Base-by-base conservation (phyloP, 92 coral and sea anemone species). In the Zoanthus sansibaricus region DNA sequence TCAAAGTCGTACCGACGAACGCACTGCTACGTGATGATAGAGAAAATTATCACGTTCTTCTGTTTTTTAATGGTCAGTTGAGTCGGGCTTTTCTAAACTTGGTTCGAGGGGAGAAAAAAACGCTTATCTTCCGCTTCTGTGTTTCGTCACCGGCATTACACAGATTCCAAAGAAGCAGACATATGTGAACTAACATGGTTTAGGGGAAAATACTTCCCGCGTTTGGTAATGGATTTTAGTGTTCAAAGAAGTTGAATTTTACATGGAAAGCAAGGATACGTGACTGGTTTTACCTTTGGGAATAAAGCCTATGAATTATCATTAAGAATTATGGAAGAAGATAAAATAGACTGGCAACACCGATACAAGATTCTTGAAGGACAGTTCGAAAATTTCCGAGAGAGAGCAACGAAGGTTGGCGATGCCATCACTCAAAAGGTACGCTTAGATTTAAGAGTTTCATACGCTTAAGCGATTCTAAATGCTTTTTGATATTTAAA, bases 401-500 rank as follows among this genome's bases (percentile, higher is more conserved):
- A 92, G 76, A 95, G 93, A 76, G 98, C 98, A 31, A 54, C 95
- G 3, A 94, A 89, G 89, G 95, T 94, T 37, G 94, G 98, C 49
- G 95, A 94, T 88, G 95, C 90, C 78, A 90, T 94, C 30, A 90
- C 92, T 31, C 95, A 90, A 54, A 93, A 94, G 95, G 98, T 94
- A 87, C 72, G 83, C 59, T 20, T 62, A 69, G 15, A 6, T 61
- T 86, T 49, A 76, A 16, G 13, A 15, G 64, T 62, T 66, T 46
- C 37, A 6, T 64, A 11, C 30, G 20, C 25, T 46, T 52, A 64
- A 56, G 58, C 54, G 64, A 49, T 78, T 59, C 46, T 14, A 51
- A 54, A 30, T 77, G n/a, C 47, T 54, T 54, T 30, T 11, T 56
- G 44, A 51, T 77, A 42, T 58, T 78, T 17, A 37, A 80, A 13